Conservation (phyloP, 2,888 invertebrate species). For the Oscheius onirici region DNA sequence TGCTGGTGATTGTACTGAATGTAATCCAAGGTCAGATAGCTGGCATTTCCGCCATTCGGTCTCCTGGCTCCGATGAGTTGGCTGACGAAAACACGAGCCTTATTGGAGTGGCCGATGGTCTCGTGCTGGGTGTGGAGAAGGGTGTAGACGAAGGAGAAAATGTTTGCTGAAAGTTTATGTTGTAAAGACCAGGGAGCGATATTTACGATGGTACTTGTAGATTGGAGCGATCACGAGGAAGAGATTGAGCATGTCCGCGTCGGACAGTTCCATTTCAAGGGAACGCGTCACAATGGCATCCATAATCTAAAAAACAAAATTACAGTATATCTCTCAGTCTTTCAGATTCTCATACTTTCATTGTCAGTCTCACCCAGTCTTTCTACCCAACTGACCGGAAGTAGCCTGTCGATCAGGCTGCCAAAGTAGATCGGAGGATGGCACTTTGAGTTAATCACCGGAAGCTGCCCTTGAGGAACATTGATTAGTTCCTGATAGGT, state of each 20-base stretch:
- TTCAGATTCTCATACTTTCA: too few species aligned
- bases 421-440: conserved; percentile 50
- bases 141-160: conserved; percentile 53
- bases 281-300: conserved; percentile 56
- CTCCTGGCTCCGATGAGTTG: background rate
- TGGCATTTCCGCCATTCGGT: conserved; percentile 23
- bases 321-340: background rate
- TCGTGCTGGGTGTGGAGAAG: conserved; percentile 48
- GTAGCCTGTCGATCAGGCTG: conserved; percentile 46
- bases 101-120: conserved; percentile 33
- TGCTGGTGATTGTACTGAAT: conserved; percentile 46
- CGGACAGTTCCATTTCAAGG: conserved; percentile 50
- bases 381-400: conserved; percentile 44
- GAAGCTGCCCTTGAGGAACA: background rate
- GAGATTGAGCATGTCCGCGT: conserved; percentile 38
- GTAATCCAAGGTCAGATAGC: conserved; percentile 46
- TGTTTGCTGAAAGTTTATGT: conserved; percentile 45
- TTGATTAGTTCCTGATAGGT: conserved; percentile 37
- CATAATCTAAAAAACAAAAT: conserved; percentile 39
- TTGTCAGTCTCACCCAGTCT: too few species aligned
- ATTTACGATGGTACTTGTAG: conserved; percentile 63
- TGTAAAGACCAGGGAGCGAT: too few species aligned
- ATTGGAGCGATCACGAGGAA: conserved; percentile 53
- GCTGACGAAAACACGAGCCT: conserved; percentile 41
- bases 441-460: conserved; percentile 20